Evolutionary conservation across 2,797 vertebrate genomes (phyloP), one percentile per base, ranked within the genome.

Genomic region (Cyprinodon diabolis): DNA sequence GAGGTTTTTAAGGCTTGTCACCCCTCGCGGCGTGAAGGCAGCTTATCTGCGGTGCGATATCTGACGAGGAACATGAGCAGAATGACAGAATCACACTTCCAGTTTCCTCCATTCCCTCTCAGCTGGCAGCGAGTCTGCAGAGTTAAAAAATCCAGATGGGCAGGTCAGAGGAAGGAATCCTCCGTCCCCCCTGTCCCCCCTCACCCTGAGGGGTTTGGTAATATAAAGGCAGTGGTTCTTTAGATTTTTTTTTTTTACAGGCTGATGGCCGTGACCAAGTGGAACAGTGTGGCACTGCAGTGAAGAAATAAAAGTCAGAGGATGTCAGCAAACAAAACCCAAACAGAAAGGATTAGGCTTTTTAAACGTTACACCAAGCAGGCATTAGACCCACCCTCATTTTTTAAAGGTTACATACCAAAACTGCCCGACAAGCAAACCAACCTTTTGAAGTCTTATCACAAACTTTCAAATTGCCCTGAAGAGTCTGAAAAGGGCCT

Each of bases 111-210:
- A 37, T 65, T 62, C 2, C 70, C 76, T 57, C 49, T 72, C 76
- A 54, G 67, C 72, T 67, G 19, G 21, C 66, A 43, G 78, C 68
- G 80, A 83, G 79, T 74, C 82, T n/a, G 3, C 25, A 48, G 84
- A 86, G 73, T 89, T 82, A 40, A 68, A 83, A 78, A 81, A 80
- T 85, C 81, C 79, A 89, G 78, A 88, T 82, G 83, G 68, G 83
- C 55, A 17, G 81, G 83, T 86, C 55, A 21, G 72, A 86, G 83
- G 78, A 84, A 89, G 79, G 80, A 6, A n/a, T 83, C 77, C 69
- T 82, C 57, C 2, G 0, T 86, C 62, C 40, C 75, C 76, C 72
- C 77, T 30, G 3, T 60, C 19, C 10, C 60, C 19, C 54, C 55
- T 65, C 81, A 71, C 69, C 80, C 85, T 30, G 45, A 78, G 74